Conservation (phyloP, 1,140 invertebrate species). For the Orussus abietinus region DNA sequence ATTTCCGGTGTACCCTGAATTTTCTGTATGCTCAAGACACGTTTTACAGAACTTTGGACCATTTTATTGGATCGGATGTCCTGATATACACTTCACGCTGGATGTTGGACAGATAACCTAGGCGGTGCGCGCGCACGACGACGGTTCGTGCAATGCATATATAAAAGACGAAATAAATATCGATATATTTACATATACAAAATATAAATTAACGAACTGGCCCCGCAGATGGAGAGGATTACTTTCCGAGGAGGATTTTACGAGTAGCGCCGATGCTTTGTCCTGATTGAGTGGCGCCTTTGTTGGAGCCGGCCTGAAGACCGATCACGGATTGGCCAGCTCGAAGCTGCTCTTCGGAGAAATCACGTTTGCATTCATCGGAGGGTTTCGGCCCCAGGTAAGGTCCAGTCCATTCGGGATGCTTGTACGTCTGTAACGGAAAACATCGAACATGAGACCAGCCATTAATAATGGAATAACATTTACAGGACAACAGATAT, state of each 20-base stretch:
- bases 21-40: too few species aligned
- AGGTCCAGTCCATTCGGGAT: slow-evolving; percentile 84
- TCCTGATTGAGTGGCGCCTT: slow-evolving; percentile 83
- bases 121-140: background rate
- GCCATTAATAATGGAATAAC: slow-evolving; percentile 1
- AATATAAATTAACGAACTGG: slow-evolving; percentile 25
- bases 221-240: slow-evolving; percentile 18
- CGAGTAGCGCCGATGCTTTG: slow-evolving; percentile 85
- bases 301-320: slow-evolving; percentile 89
- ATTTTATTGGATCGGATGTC: too few species aligned
- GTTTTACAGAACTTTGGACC: too few species aligned
- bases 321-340: slow-evolving; percentile 84
- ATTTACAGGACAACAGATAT: background rate
- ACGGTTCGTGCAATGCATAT: background rate
- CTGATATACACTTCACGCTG: too few species aligned
- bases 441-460: slow-evolving; percentile 18
- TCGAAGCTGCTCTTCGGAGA: slow-evolving; percentile 80
- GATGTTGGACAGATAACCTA: too few species aligned
- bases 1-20: too few species aligned
- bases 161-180: background rate
- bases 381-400: slow-evolving; percentile 78
- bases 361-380: slow-evolving; percentile 84
- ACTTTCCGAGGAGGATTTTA: slow-evolving; percentile 81
- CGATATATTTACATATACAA: slow-evolving; percentile 31
- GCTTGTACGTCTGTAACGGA: slow-evolving; percentile 70